phyloP scores from a whole-genome alignment of 2,113 vertebrate genomes.

The Corythaixoides concolor region DNA sequence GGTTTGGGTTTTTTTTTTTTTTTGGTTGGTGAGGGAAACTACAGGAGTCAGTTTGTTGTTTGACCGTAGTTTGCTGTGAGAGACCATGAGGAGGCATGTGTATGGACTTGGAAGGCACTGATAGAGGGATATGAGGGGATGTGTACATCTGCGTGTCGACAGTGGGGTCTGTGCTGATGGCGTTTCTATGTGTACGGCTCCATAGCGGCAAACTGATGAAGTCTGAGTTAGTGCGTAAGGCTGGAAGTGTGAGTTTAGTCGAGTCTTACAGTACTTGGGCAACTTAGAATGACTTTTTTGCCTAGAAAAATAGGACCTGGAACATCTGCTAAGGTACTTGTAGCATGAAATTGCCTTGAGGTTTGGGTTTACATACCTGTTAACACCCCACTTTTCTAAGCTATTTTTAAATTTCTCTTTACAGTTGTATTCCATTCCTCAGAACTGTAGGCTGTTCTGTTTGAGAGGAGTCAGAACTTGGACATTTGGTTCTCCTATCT shows the following conservation, averaged over 20 bases:
- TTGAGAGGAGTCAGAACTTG: neutral
- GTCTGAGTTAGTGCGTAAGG: fast-evolving
- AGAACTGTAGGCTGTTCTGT: neutral
- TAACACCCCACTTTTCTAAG: fast-evolving
- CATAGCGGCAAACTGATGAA: neutral
- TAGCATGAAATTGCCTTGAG: neutral
- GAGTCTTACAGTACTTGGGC: neutral
- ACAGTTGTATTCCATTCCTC: neutral
- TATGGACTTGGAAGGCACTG: neutral
- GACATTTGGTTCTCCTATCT: neutral
- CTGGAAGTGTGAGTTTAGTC: neutral
- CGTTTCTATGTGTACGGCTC: fast-evolving
- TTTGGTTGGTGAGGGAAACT: neutral
- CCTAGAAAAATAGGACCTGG: neutral
- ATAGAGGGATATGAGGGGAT: neutral
- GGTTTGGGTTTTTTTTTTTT: fast-evolving
- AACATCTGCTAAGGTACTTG: too few species aligned
- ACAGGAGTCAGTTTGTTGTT: neutral
- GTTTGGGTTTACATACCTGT: neutral
- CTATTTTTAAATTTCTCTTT: neutral
- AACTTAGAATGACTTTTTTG: neutral
- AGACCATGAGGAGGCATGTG: neutral
- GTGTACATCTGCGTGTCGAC: neutral
- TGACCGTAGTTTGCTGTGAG: neutral
- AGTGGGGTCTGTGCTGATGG: neutral